Evolutionary conservation across 2,888 invertebrate species (phyloP).

Genomic region (Dendrolimus houi): DNA sequence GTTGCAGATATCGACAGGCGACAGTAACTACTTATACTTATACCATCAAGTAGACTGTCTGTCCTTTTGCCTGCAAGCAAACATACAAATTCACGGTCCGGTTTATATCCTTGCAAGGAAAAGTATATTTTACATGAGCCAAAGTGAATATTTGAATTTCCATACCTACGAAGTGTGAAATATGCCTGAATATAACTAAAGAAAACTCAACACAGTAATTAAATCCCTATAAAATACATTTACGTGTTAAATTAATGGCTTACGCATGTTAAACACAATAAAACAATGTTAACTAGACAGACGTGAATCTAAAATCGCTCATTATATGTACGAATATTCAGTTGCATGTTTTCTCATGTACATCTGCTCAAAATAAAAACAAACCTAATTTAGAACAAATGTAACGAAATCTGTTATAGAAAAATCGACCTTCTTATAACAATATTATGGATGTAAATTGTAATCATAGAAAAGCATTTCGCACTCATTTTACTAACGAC

Average conservation of each 20-base stretch:
- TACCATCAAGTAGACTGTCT: too few relatives aligned
- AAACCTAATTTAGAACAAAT: slow-evolving; percentile 9
- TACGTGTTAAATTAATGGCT: background rate
- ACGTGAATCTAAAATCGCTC: slow-evolving; percentile 17
- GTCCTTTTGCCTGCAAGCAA: too few relatives aligned
- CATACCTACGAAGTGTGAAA: background rate
- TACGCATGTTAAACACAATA: background rate
- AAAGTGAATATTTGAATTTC: too few relatives aligned
- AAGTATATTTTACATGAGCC: too few relatives aligned
- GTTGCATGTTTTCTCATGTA: slow-evolving; percentile 11
- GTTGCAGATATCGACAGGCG: too few relatives aligned
- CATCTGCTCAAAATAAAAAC: slow-evolving; percentile 18
- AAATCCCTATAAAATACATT: background rate
- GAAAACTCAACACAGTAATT: background rate
- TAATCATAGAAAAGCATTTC: slow-evolving; percentile 10
- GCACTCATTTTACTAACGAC: slow-evolving; percentile 28
- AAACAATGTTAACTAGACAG: slow-evolving; percentile 3
- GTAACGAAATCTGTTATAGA: slow-evolving; percentile 9
- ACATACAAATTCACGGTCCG: too few relatives aligned
- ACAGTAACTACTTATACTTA: too few relatives aligned
- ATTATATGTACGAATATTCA: slow-evolving; percentile 18
- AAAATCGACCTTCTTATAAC: slow-evolving; percentile 17
- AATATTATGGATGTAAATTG: slow-evolving; percentile 14
- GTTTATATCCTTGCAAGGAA: too few relatives aligned
- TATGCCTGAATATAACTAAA: background rate